Base-by-base conservation (phyloP, 2,113 vertebrate genomes). In the Xenopus laevis region DNA sequence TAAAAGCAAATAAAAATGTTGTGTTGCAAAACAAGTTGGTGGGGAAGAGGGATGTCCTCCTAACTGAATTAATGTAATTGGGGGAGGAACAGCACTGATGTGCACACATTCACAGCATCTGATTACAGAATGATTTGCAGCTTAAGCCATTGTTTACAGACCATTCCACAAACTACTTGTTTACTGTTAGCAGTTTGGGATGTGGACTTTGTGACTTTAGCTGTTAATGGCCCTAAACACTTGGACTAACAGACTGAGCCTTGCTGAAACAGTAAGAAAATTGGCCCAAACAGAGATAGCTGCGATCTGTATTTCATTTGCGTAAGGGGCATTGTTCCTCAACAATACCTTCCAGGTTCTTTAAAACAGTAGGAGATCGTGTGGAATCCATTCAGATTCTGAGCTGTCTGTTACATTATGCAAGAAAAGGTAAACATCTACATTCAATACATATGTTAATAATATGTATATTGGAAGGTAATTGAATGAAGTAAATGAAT, bases 171-270 rank as follows among this genome's bases (percentile, higher is more conserved):
- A 85, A 92, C 90, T 89, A 88, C 78, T 82, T 91, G 87, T 92
- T 91, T 91, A 86, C 90, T 83, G 83, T 89, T 88, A 90, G 89
- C 85, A 75, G 80, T 45, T 79, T 68, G 85, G 91, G 87, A 81
- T 87, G 89, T 87, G 86, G 87, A 84, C 88, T 87, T 83, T 88
- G 83, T 81, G 86, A 91, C 88, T 91, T 91, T 88, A 91, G 88
- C 89, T 89, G 88, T 87, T 93, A 93, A 93, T 93, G 91, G 91
- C 84, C 80, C 89, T 88, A 89, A 93, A 92, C 89, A 82, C 89
- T 92, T 89, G 84, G 79, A 83, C 88, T 87, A 91, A 92, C 90
- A 93, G 89, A 91, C 91, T 92, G 92, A 87, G 86, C 82, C 79
- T 81, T 79, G 84, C 85, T 86, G 85, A 90, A 90, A 91, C 79